Evolutionary conservation across 1,140 invertebrate species (phyloP).

Genomic region (Caerostris darwini): DNA sequence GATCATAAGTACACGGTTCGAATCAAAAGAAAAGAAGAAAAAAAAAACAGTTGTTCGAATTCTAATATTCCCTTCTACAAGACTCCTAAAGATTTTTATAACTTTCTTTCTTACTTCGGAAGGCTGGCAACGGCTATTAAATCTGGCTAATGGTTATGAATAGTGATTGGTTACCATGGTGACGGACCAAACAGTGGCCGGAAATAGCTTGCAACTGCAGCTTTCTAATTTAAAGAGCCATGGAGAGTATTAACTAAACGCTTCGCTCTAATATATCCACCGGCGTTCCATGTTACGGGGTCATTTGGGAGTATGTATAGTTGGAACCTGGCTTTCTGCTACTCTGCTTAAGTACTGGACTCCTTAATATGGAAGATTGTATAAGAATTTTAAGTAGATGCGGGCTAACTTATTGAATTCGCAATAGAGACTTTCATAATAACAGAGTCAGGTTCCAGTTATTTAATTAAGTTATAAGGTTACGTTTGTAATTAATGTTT

Average conservation of each 20-base stretch:
- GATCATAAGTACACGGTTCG: not conserved
- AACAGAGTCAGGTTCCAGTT: no score
- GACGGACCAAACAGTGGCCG: constrained; percentile 58
- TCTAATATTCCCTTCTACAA: constrained; percentile 32
- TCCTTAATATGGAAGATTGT: not conserved
- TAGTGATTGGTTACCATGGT: constrained; percentile 66
- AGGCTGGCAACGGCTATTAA: constrained; percentile 58
- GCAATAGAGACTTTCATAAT: no score
- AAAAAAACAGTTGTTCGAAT: not conserved
- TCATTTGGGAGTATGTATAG: not conserved
- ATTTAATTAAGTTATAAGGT: no score
- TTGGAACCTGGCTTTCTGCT: not conserved
- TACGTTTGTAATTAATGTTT: no score
- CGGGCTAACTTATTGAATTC: no score
- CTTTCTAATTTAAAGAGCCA: constrained; percentile 10
- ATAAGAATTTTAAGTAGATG: not conserved
- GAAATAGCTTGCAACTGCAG: constrained; percentile 45
- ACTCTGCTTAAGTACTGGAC: not conserved
- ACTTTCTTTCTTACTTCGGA: not conserved
- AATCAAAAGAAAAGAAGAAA: not conserved
- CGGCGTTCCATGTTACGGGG: not conserved
- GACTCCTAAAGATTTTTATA: constrained; percentile 51
- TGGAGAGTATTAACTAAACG: constrained; percentile 15
- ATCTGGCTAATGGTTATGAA: constrained; percentile 72
- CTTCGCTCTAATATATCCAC: not conserved